phyloP scores from a whole-genome alignment of 2,888 invertebrate species.

The Parnassius smintheus region DNA sequence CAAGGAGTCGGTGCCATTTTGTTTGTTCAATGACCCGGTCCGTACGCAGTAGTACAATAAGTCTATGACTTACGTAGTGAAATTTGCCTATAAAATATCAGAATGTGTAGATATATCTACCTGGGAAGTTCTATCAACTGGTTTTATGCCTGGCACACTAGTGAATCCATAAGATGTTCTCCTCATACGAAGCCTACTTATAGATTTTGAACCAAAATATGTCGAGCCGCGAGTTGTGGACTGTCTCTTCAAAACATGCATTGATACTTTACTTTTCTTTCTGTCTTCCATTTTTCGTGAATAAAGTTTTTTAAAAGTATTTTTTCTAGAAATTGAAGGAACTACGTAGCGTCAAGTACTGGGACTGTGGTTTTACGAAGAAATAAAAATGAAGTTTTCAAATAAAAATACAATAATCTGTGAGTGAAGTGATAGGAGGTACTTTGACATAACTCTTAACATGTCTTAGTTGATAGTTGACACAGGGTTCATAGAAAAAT shows the following conservation, averaged over 20 bases:
- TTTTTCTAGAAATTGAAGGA: neutral
- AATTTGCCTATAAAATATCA: too few relatives aligned
- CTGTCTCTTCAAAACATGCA: conserved; percentile 38
- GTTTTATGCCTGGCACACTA: conserved; percentile 54
- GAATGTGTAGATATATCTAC: conserved; percentile 32
- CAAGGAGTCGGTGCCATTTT: too few relatives aligned
- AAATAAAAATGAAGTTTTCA: too few relatives aligned
- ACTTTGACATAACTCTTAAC: neutral
- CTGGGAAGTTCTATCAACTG: conserved; percentile 56
- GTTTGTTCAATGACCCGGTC: too few relatives aligned
- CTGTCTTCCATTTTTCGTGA: conserved; percentile 31
- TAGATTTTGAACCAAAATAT: conserved; percentile 39
- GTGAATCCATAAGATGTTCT: conserved; percentile 56
- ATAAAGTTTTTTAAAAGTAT: too few relatives aligned
- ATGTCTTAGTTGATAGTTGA: too few relatives aligned
- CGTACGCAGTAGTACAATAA: too few relatives aligned
- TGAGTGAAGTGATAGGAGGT: neutral
- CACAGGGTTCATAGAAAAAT: too few relatives aligned
- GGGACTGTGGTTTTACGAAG: too few relatives aligned
- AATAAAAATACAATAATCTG: too few relatives aligned
- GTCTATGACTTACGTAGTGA: too few relatives aligned
- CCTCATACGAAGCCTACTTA: conserved; percentile 56
- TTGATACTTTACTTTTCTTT: conserved; percentile 46
- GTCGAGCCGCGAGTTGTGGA: conserved; percentile 33
- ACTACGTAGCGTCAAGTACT: too few relatives aligned